These are phyloP conservation scores for Synanthedon myopaeformis DNA, from an alignment of 2,888 invertebrate genomes.

Conservation along the genomic window DNA sequence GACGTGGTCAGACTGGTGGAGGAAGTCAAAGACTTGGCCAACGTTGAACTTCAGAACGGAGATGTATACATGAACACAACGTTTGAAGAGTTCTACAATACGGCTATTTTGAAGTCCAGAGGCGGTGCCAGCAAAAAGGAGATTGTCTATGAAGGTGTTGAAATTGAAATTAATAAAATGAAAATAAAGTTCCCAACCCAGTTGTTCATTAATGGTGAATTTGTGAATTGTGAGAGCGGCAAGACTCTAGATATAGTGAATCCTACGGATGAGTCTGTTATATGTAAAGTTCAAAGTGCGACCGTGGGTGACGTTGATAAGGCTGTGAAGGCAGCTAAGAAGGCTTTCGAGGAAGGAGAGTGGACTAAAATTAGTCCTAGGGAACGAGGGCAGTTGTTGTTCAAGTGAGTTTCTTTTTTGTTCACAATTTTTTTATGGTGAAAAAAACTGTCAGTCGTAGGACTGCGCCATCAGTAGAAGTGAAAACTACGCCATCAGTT, in stretches of 20 bases:
- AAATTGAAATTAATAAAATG: constrained; percentile 85
- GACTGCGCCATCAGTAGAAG: no score
- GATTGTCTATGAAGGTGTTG: constrained; percentile 79
- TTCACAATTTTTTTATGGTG: no score
- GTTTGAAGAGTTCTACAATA: constrained; percentile 82
- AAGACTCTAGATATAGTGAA: constrained; percentile 78
- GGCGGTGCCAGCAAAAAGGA: constrained; percentile 69
- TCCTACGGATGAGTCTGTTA: constrained; percentile 85
- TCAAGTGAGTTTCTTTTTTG: constrained; percentile 67
- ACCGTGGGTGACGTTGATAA: constrained; percentile 84
- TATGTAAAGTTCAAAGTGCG: constrained; percentile 81
- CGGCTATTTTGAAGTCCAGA: constrained; percentile 76
- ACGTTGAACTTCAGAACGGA: constrained; percentile 85
- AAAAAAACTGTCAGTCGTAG: no score
- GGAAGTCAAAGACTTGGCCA: constrained; percentile 86
- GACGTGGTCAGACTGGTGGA: constrained; percentile 95
- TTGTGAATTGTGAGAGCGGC: constrained; percentile 80
- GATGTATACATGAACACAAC: constrained; percentile 93
- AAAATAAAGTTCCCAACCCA: constrained; percentile 89
- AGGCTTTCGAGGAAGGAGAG: constrained; percentile 87
- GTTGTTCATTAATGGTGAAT: constrained; percentile 91
- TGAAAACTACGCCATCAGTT: no score
- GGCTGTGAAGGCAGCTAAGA: constrained; percentile 89
- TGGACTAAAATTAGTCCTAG: constrained; percentile 96
- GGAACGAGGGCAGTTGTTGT: constrained; percentile 86